Conservation (phyloP, 2,113 vertebrate genomes). For the Tauraco erythrolophus region DNA sequence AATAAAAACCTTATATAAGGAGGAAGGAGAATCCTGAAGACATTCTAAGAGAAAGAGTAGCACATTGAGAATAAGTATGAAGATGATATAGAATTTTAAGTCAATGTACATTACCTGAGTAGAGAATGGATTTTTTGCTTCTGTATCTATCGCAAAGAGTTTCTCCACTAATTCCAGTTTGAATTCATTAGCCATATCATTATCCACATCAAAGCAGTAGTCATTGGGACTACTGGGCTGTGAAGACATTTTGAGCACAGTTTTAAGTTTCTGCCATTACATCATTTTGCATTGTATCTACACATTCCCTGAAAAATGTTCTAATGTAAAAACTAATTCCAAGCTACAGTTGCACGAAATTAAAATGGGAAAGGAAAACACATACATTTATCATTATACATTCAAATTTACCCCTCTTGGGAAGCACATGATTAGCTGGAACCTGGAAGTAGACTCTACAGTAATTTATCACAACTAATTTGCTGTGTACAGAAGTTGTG, state of each 20-base stretch:
- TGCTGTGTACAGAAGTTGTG: not conserved
- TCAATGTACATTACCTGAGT: conserved; percentile 82
- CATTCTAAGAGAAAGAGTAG: not conserved
- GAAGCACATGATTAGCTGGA: not conserved
- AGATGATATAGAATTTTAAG: not conserved
- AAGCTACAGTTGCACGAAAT: not conserved
- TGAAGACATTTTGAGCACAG: conserved; percentile 50
- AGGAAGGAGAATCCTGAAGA: not conserved
- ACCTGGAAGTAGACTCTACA: not conserved
- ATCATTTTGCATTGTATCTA: not conserved
- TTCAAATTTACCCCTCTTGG: not conserved
- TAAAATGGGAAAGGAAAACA: not conserved
- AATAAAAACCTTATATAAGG: not conserved
- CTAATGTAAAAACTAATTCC: not conserved
- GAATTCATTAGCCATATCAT: conserved; percentile 90
- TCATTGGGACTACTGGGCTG: conserved; percentile 86
- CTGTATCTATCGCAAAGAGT: conserved; percentile 95
- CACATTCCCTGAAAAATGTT: not conserved
- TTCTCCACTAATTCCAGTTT: conserved; percentile 97
- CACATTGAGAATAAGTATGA: not conserved
- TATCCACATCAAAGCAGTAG: conserved; percentile 91
- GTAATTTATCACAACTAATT: not conserved
- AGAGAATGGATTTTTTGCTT: conserved; percentile 90
- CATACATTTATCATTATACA: not conserved
- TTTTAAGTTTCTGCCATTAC: conserved; percentile 30